Evolutionary conservation across 2,113 vertebrate species (phyloP), one percentile per base, ranked within the genome.

Genomic region (Tylochromis polylepis): DNA sequence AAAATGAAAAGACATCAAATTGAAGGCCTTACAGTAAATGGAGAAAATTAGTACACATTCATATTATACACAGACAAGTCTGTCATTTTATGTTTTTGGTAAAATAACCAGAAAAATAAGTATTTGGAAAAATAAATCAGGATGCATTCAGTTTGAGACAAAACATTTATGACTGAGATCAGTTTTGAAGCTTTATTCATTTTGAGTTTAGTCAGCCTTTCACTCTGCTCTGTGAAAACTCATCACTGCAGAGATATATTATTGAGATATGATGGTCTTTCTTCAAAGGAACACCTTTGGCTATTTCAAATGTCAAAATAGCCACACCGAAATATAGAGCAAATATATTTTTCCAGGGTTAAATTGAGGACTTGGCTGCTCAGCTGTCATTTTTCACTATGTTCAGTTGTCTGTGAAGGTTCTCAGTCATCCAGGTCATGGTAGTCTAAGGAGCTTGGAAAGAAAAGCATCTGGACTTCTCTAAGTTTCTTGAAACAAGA

Each of bases 251-350:
- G 18, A 51, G 6, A 31, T 65, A 57, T 65, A 81, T 86, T 89
- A 58, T 85, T 5, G 3, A 80, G 78, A 57, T 75, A 57, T 46
- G 70, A 82, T 56, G 85, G 75, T 87, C 20, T 83, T 82, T 58
- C 22, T 49, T 83, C 81, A 36, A n/a, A 85, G 84, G 75, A 83
- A 10, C 20, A 16, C 75, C 55, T 85, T 78, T 82, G 49, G 78
- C 85, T 78, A 22, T 75, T 86, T 82, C 78, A 88, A 56, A 79
- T 38, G 77, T 86, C 10, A 62, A 79, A 88, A 87, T 55, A 67
- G 79, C 27, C 27, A 16, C 51, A 55, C 27, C 15, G n/a, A 41
- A 79, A 86, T 60, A 58, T 27, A 14, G 27, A 53, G 6, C 49
- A 34, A 77, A 77, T 34, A 14, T 77, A 77, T 31, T 20, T 36